Percentiles rank a stretch among this genome's conserved stretches.
Evolutionary conservation across 2,797 vertebrate genomes (phyloP).

Genomic region (Dicrostonyx torquatus): DNA sequence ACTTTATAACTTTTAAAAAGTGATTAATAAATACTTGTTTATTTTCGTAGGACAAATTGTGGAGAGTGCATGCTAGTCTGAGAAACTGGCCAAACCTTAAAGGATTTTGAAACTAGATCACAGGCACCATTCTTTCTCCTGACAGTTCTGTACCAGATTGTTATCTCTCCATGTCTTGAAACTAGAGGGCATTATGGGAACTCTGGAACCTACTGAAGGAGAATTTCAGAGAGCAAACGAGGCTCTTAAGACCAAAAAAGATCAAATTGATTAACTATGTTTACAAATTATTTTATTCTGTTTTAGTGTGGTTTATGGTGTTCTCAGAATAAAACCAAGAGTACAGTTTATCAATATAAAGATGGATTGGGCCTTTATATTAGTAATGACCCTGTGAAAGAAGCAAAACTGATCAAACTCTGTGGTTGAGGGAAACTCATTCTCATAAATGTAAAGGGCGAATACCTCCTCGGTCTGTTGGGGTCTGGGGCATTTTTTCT

Average conservation of each 20-base stretch:
- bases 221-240: conserved; percentile 33
- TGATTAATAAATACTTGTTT: conserved; percentile 36
- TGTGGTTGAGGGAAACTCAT: conserved; percentile 39
- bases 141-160: neutral
- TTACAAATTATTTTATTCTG: conserved; percentile 55
- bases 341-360: neutral
- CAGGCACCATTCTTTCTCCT: neutral
- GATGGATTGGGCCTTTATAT: conserved; percentile 10
- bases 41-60: conserved; percentile 36
- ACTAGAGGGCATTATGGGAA: neutral
- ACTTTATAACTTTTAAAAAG: conserved; percentile 22
- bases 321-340: conserved; percentile 35
- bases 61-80: neutral
- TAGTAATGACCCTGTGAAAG: conserved; percentile 3
- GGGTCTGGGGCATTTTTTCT: conserved; percentile 35
- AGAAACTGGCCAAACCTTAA: conserved; percentile 54
- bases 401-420: conserved; percentile 32
- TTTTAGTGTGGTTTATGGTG: conserved; percentile 5
- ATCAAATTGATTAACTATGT: conserved; percentile 1
- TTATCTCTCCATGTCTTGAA: neutral
- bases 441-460: conserved; percentile 12
- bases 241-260: conserved; percentile 8
- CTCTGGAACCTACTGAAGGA: conserved; percentile 26
- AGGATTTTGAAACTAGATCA: neutral
- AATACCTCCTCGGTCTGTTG: neutral